Base-by-base conservation (phyloP, 2,797 vertebrate species). In the Myoxocephalus aenaeus region DNA sequence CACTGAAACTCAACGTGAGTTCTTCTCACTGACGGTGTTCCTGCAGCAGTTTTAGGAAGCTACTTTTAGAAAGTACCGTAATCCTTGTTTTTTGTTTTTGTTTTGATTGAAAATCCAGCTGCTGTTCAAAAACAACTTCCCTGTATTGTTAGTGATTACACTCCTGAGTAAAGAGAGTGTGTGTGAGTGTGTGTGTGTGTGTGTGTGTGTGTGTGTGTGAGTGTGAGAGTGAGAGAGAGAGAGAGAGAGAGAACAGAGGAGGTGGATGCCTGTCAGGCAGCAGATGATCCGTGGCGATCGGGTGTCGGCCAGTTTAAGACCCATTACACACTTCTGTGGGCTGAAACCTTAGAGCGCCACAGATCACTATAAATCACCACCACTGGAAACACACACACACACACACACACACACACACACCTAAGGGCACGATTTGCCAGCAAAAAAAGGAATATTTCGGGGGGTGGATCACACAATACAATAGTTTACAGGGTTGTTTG, bases 301-400 rank as follows among this genome's bases (percentile, higher is more conserved):
- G 82, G 84, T 91, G 82, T 94, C 91, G 27, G 57, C 69, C 85
- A 61, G 65, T 92, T 93, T 90, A 92, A 91, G 80, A 75, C 46
- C 82, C 94, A 91, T 91, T 90, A 91, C 82, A 76, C 62, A 90
- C 90, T 91, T 90, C 89, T 90, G 85, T 89, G 79, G 91, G 86
- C 81, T 91, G 93, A 93, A 95, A 94, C 85, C 58, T 78, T 77
- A 90, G 82, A 88, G 59, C 77, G 25, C 34, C 53, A 51, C 50
- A 18, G 65, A 88, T 72, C 86, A 75, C 86, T 83, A 95, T 93
- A 92, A 91, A 91, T 92, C 81, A 87, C 66, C 82, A 54, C n/a
- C 66, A 29, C 73, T 65, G 58, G 61, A 81, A 66, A 81, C 64
- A 79, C 77, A 69, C 87, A 74, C 72, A 79, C 77, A 82, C 83